Percentiles rank a stretch among this genome's conserved stretches.
Conservation (phyloP, 1,140 invertebrate genomes). For the Panulirus ornatus region DNA sequence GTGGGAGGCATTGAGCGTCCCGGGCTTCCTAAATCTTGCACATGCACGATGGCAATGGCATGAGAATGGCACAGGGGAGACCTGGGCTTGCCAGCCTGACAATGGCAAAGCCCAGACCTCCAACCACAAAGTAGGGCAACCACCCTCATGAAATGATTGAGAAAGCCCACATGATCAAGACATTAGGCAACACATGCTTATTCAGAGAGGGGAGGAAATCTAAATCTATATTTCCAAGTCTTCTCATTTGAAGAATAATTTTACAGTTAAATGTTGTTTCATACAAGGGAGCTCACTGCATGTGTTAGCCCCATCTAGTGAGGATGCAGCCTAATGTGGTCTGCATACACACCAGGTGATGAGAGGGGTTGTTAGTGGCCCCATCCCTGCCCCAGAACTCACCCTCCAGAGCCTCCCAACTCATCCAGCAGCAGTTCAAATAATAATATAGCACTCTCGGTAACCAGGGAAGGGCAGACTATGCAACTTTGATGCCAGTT, state of each 20-base stretch:
- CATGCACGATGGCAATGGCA: constrained; percentile 67
- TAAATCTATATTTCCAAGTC: background rate
- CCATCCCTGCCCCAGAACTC: constrained; percentile 44
- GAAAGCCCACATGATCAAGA: constrained; percentile 70
- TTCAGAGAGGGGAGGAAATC: constrained; percentile 3
- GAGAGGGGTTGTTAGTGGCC: constrained; percentile 68
- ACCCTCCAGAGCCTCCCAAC: constrained; percentile 42
- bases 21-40: constrained; percentile 67
- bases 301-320: constrained; percentile 71
- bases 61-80: constrained; percentile 58
- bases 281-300: constrained; percentile 40
- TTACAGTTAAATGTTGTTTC: background rate
- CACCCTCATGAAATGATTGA: constrained; percentile 68
- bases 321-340: constrained; percentile 68
- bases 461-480: constrained; percentile 65
- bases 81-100: constrained; percentile 46
- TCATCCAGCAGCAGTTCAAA: constrained; percentile 29
- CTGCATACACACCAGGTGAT: constrained; percentile 69
- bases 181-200: constrained; percentile 70
- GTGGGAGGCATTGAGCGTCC: constrained; percentile 53
- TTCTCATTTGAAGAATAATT: background rate
- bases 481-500: constrained; percentile 72
- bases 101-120: constrained; percentile 34
- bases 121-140: constrained; percentile 48
- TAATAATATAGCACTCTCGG: constrained; percentile 53